Evolutionary conservation across 2,797 vertebrate species (phyloP).

Genomic region (Stomatorhinus walkeri): DNA sequence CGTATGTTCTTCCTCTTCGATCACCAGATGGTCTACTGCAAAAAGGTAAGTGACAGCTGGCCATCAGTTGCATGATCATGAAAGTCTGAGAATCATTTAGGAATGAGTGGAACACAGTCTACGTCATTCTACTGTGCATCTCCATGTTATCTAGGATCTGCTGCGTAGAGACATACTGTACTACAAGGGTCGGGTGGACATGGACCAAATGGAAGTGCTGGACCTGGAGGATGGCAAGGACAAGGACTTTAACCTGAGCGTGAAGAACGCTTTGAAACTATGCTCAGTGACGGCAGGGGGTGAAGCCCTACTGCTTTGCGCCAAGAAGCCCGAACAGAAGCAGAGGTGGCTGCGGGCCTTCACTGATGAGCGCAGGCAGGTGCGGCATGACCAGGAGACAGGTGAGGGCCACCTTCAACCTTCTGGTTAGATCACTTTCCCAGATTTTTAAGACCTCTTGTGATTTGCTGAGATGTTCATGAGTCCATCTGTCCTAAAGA

Average conservation of each 20-base stretch:
- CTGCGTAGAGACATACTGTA: constrained; percentile 87
- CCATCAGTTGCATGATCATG: neutral
- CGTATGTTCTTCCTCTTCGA: constrained; percentile 95
- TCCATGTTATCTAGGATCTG: constrained; percentile 70
- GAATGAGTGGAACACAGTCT: neutral
- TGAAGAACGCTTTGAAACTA: constrained; percentile 85
- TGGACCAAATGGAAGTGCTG: constrained; percentile 81
- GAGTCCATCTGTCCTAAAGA: neutral
- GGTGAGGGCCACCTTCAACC: constrained; percentile 51
- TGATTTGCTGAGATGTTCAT: neutral
- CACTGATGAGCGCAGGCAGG: constrained; percentile 77
- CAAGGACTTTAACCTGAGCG: constrained; percentile 78
- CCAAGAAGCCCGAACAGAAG: constrained; percentile 89
- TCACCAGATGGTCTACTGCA: constrained; percentile 92
- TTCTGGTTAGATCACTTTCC: neutral
- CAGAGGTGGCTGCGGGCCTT: constrained; percentile 88
- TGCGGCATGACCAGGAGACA: constrained; percentile 82
- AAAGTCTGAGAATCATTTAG: neutral
- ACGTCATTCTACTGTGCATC: neutral
- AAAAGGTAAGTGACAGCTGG: constrained; percentile 69
- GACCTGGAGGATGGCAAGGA: constrained; percentile 88
- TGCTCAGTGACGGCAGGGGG: constrained; percentile 51
- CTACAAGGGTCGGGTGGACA: constrained; percentile 84
- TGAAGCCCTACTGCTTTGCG: constrained; percentile 77
- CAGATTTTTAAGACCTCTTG: neutral